Base-by-base conservation (phyloP, 2,888 invertebrate genomes). In the Melanophora roralis region DNA sequence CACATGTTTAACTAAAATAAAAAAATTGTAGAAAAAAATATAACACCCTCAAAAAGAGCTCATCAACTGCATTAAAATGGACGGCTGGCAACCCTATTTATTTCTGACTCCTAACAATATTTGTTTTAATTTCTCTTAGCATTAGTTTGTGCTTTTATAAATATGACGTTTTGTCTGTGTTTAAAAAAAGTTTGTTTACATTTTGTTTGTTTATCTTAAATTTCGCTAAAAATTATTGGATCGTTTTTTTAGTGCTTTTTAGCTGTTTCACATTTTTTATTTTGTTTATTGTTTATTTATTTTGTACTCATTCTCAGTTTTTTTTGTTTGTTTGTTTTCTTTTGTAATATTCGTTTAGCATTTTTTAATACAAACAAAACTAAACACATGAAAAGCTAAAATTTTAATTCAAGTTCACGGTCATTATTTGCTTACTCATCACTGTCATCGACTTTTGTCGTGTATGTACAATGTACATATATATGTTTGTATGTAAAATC, bases 361-460 rank as follows among this genome's bases (percentile, higher is more conserved):
- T 38, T 67, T 59, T 67, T 43, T 51, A 51, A 38, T 45, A n/a
- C 49, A 69, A 69, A 51, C 12, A 59, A 5, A 45, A 40, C 8
- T 36, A 32, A 72, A 27, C 34, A 40, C 64, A 36, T 32, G 53
- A 16, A 77, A 65, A 68, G 1, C 67, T 67, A 75, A 36, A 74
- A 59, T 74, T 67, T 57, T 51, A 75, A 67, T 40, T 68, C 60
- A 76, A 81, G 76, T 81, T 69, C 81, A 76, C 27, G 78, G 71
- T 51, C 68, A 77, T 40, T 36, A 62, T 55, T 53, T 62, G 53
- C 23, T 57, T 49, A 65, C 51, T 62, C 64, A 68, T 62, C 69
- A 71, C 19, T 43, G 67, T 65, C 68, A 45, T 36, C 59, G 62
- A 62, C 53, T 67, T 47, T 76, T 60, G 12, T 34, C 23, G 60